Conservation (phyloP, 2,113 vertebrate species). For the Pteronura brasiliensis region DNA sequence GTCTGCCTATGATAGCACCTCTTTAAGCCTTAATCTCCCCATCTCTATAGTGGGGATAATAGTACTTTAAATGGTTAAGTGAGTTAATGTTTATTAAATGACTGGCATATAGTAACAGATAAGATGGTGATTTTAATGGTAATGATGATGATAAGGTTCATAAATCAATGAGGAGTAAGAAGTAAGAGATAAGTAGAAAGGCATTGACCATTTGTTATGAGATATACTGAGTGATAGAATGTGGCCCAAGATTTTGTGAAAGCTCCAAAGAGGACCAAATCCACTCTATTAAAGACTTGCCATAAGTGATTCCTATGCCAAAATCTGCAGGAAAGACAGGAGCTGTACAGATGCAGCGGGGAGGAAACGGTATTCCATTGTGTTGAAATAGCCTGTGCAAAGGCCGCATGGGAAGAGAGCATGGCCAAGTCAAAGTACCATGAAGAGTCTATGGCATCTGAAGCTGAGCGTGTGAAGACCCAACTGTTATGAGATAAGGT, state of each 20-base stretch:
- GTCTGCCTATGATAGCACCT: background rate
- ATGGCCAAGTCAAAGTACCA: no score
- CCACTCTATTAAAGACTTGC: background rate
- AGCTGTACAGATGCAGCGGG: background rate
- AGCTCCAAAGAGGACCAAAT: background rate
- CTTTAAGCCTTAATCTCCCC: background rate
- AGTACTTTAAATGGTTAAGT: background rate
- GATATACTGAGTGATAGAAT: rapidly evolving
- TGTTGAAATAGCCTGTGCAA: background rate
- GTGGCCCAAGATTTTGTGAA: background rate
- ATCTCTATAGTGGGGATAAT: background rate
- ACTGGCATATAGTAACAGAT: background rate
- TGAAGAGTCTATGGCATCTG: no score
- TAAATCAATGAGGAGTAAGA: no score
- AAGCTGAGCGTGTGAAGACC: background rate
- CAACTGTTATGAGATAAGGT: background rate
- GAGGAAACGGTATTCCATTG: background rate
- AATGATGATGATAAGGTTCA: no score
- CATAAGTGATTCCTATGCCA: background rate
- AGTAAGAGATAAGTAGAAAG: background rate
- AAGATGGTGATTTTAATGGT: background rate
- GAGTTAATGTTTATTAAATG: background rate
- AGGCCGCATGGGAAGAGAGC: background rate
- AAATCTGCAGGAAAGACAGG: background rate
- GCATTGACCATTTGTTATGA: no score